Evolutionary conservation across 2,113 vertebrate genomes (phyloP).

Genomic region (Solenodon paradoxus): DNA sequence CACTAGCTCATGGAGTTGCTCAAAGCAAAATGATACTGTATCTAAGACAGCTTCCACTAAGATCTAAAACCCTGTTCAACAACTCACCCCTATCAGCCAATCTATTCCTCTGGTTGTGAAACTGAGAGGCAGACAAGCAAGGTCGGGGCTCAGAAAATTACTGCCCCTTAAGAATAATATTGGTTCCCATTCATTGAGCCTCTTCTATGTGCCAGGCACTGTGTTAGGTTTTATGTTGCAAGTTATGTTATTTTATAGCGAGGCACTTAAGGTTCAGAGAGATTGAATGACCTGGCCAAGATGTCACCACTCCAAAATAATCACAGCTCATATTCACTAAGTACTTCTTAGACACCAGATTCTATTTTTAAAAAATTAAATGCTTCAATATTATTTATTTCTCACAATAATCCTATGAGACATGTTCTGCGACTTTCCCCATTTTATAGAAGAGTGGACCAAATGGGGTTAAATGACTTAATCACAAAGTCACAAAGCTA

Average conservation of each 20-base stretch:
- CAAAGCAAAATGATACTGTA: neutral
- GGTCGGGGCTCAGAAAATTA: neutral
- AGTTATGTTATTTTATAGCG: neutral
- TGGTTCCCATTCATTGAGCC: neutral
- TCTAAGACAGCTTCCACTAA: neutral
- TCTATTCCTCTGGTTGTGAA: neutral
- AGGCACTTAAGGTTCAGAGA: neutral
- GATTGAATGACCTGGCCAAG: neutral
- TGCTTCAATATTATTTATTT: neutral
- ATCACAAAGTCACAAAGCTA: neutral
- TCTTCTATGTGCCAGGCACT: neutral
- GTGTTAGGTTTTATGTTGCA: neutral
- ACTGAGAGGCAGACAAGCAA: neutral
- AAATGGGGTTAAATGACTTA: neutral
- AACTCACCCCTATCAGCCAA: neutral
- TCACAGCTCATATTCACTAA: neutral
- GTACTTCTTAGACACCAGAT: neutral
- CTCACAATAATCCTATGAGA: neutral
- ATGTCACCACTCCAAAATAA: neutral
- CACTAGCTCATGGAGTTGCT: neutral
- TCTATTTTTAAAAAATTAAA: neutral
- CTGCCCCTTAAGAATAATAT: neutral
- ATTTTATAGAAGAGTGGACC: neutral
- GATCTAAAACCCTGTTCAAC: neutral
- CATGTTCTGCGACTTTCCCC: neutral